phyloP scores from a whole-genome alignment of 2,888 invertebrate genomes.

The Heliothis peltigera region DNA sequence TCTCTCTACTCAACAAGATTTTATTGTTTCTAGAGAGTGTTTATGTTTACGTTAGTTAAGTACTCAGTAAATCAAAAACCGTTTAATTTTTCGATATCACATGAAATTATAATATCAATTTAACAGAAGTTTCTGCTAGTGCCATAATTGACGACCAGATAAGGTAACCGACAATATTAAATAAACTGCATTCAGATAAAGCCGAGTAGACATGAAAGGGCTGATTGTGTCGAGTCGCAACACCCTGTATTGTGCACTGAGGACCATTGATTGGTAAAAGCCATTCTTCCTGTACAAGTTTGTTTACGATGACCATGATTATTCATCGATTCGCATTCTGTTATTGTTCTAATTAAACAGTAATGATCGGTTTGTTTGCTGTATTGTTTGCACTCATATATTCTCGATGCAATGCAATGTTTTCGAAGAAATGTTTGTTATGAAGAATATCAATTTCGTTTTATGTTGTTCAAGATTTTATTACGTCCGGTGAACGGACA shows the following conservation, averaged over 20 bases:
- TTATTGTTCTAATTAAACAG: conserved; percentile 58
- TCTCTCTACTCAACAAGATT: no score
- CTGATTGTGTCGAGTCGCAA: conserved; percentile 25
- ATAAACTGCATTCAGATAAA: conserved; percentile 35
- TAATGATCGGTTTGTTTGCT: conserved; percentile 46
- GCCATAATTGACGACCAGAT: conserved; percentile 26
- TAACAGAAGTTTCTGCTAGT: background rate
- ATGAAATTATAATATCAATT: conserved; percentile 5
- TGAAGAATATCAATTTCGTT: conserved; percentile 34
- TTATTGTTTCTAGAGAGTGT: no score
- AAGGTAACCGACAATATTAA: conserved; percentile 26
- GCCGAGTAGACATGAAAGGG: conserved; percentile 21
- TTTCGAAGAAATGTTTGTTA: conserved; percentile 36
- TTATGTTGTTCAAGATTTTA: conserved; percentile 17
- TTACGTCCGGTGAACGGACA: conserved; percentile 7
- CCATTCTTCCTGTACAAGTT: conserved; percentile 20
- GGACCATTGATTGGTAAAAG: conserved; percentile 11
- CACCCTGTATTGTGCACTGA: conserved; percentile 12
- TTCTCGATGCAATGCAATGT: conserved; percentile 25
- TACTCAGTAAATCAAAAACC: no score
- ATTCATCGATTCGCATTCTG: conserved; percentile 48
- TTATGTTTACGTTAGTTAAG: no score
- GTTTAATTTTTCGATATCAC: no score
- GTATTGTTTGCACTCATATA: conserved; percentile 40
- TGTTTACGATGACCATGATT: conserved; percentile 31